Evolutionary conservation across 2,888 invertebrate genomes (phyloP), one percentile per base, ranked within the genome.

Genomic region (Cryptocephalus primarius): DNA sequence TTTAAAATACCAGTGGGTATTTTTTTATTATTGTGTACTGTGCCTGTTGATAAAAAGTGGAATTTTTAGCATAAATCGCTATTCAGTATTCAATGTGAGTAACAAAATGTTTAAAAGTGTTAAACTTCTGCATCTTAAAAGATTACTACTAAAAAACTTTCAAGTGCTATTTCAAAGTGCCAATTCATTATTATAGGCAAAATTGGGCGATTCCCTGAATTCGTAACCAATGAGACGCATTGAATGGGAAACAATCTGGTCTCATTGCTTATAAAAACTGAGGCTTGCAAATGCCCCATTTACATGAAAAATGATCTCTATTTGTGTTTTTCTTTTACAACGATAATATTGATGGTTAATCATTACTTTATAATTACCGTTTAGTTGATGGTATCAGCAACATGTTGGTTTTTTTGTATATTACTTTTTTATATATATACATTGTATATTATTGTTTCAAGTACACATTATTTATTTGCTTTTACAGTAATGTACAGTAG

Each of bases 141-240:
- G 34, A 32, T 46, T 44, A 31, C 34, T 34, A 45, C 32, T 40
- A 44, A 50, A 48, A 52, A 49, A 22, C 49, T 55, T 50, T 48
- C 57, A 67, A 69, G 68, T 67, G 68, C 68, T 68, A 67, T 70
- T 68, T 68, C 63, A 62, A 67, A 69, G 70, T 70, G 70, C 70
- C 70, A 70, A 70, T 70, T 66, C 62, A 65, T 63, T 65, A 61
- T 60, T 63, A 62, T 62, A 62, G 59, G 60, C 56, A 43, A 43
- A 13, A 9, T 4, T 40, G 40, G 22, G 36, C 36, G 6, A 36
- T 12, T 12, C 12, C 12, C 6, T 36, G 9, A 36, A 22, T 22
- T 22, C 22, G 6, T 22, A 22, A 22, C 22, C 22, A 22, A 22
- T 22, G 22, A 22, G 22, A 22, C 22, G 22, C 22, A 22, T 22